These are phyloP conservation scores for Hycleus phaleratus DNA, from an alignment of 1,140 invertebrate species.

Conservation along the genomic window DNA sequence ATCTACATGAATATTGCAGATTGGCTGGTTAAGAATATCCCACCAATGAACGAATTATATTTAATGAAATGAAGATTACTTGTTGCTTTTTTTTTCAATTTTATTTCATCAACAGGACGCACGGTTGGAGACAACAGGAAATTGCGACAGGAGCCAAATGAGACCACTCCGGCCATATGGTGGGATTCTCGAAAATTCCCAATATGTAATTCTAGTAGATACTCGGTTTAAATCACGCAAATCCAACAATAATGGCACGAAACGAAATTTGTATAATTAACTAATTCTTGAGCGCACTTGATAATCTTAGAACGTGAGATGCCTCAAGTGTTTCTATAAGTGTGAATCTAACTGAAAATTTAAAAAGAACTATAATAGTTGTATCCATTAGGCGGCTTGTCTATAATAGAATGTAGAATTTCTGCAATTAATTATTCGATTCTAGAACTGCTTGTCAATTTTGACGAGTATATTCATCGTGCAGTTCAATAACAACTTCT, in stretches of 20 bases:
- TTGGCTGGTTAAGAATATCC: neutral
- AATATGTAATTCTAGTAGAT: neutral
- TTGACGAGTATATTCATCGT: no score
- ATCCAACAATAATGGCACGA: neutral
- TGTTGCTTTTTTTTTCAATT: neutral
- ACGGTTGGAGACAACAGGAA: no score
- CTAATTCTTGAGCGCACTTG: no score
- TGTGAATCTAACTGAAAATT: neutral
- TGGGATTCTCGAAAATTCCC: no score
- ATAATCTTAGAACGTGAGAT: no score
- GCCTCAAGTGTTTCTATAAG: neutral
- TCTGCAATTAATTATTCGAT: no score
- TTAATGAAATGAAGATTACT: neutral
- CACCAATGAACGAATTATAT: neutral
- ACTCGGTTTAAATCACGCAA: neutral
- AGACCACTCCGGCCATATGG: no score
- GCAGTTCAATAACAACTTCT: no score
- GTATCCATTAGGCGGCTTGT: neutral
- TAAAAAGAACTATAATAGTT: neutral
- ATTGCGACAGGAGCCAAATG: no score
- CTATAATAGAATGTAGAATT: neutral
- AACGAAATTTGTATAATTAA: neutral
- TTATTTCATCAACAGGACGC: neutral
- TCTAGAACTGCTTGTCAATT: no score
- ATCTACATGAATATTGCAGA: neutral